These are phyloP conservation scores for Pyrrhosoma nymphula DNA, from an alignment of 2,888 invertebrate genomes.

Conservation along the genomic window DNA sequence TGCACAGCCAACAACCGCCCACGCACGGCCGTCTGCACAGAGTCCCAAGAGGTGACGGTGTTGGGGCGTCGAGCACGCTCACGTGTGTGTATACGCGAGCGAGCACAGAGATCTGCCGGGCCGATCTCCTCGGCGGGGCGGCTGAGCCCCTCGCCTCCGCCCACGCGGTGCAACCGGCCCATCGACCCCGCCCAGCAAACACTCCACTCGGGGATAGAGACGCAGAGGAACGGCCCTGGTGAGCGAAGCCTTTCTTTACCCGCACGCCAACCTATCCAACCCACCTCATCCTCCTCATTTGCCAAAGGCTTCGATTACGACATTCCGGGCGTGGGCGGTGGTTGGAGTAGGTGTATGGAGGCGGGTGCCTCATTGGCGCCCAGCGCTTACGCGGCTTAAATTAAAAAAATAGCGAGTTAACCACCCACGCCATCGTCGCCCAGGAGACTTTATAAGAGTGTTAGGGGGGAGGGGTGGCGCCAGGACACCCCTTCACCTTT, in stretches of 20 bases:
- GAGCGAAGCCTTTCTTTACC: neutral
- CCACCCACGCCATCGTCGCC: constrained; percentile 4
- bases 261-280: neutral
- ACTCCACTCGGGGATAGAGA: neutral
- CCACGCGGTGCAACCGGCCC: no score
- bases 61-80: neutral
- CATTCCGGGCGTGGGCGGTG: constrained; percentile 26
- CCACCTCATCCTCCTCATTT: neutral
- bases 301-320: constrained; percentile 63
- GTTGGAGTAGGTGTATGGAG: neutral
- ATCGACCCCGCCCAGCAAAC: neutral
- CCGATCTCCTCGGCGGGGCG: no score
- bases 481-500: neutral
- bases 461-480: neutral
- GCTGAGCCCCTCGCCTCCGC: neutral
- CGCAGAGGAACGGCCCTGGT: neutral
- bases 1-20: neutral
- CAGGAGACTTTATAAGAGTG: neutral
- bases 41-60: neutral
- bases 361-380: constrained; percentile 28
- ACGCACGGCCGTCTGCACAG: neutral
- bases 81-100: neutral
- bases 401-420: neutral
- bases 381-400: constrained; percentile 37
- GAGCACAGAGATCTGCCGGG: neutral